phyloP scores from a whole-genome alignment of 2,888 invertebrate species.

The Nesidiocoris tenuis region DNA sequence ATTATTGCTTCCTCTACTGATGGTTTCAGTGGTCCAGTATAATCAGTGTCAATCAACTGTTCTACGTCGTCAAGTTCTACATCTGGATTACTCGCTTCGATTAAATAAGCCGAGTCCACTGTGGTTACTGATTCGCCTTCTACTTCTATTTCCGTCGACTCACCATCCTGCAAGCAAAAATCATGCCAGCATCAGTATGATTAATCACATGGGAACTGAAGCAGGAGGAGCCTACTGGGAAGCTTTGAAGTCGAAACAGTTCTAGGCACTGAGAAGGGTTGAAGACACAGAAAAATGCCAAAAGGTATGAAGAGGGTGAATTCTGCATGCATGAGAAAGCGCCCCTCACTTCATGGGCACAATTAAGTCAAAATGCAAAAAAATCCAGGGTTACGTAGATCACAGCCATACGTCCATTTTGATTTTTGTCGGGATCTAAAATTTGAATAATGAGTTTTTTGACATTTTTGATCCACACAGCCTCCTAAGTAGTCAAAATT shows the following conservation, averaged over 20 bases:
- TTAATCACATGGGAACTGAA: not conserved
- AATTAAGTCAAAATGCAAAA: no score
- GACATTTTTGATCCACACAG: no score
- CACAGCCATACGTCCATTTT: no score
- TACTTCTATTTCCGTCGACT: conserved; percentile 71
- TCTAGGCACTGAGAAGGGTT: no score
- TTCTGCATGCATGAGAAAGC: no score
- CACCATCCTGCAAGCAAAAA: conserved; percentile 62
- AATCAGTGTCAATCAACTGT: conserved; percentile 57
- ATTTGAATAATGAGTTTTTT: no score
- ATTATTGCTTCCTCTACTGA: conserved; percentile 71
- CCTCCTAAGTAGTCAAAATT: no score
- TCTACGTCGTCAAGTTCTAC: conserved; percentile 62
- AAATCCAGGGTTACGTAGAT: no score
- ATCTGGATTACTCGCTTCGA: conserved; percentile 63
- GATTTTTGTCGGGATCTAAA: no score
- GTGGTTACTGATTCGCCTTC: conserved; percentile 79
- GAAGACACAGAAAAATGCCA: no score
- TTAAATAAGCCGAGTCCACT: conserved; percentile 70
- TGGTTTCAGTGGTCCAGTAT: conserved; percentile 66
- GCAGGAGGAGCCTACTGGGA: not conserved
- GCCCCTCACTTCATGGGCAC: no score
- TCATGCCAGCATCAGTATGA: not conserved
- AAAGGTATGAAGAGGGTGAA: no score
- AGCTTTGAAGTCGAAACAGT: not conserved